These are phyloP conservation scores for Brachionus calyciflorus DNA, from an alignment of 1,140 invertebrate species.

Conservation along the genomic window DNA sequence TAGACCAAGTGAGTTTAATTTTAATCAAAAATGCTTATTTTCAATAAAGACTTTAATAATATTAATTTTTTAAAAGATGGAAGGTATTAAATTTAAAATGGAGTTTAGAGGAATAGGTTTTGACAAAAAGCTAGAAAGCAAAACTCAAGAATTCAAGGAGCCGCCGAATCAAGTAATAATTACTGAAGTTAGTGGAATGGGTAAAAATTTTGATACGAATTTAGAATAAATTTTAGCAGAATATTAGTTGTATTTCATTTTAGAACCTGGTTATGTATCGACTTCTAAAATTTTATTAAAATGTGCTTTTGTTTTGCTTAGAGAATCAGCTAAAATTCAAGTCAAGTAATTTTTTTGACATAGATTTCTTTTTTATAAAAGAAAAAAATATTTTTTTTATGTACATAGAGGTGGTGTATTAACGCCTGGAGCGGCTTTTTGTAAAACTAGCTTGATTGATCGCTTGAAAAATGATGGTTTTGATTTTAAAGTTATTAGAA, in stretches of 20 bases:
- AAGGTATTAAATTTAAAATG: slow-evolving; percentile 28
- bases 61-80: not conserved
- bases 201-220: not conserved
- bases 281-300: slow-evolving; percentile 72
- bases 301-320: slow-evolving; percentile 72
- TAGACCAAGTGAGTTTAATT: not conserved
- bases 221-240: too few relatives aligned
- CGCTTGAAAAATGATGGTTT: slow-evolving; percentile 66
- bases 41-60: not conserved
- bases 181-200: slow-evolving; percentile 25
- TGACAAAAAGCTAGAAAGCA: not conserved
- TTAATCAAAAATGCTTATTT: not conserved
- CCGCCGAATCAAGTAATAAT: not conserved
- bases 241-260: not conserved
- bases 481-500: slow-evolving; percentile 62
- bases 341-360: slow-evolving; percentile 65
- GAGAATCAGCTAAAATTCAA: slow-evolving; percentile 74
- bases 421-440: slow-evolving; percentile 66
- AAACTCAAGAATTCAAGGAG: not conserved
- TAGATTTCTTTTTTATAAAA: too few relatives aligned
- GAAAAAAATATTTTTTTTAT: slow-evolving; percentile 53
- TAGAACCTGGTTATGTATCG: slow-evolving; percentile 77
- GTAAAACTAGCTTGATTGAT: slow-evolving; percentile 67
- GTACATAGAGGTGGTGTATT: slow-evolving; percentile 65
- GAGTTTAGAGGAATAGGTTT: slow-evolving; percentile 19